Evolutionary conservation across 1,140 invertebrate genomes (phyloP).

Genomic region (Lucilia sericata): DNA sequence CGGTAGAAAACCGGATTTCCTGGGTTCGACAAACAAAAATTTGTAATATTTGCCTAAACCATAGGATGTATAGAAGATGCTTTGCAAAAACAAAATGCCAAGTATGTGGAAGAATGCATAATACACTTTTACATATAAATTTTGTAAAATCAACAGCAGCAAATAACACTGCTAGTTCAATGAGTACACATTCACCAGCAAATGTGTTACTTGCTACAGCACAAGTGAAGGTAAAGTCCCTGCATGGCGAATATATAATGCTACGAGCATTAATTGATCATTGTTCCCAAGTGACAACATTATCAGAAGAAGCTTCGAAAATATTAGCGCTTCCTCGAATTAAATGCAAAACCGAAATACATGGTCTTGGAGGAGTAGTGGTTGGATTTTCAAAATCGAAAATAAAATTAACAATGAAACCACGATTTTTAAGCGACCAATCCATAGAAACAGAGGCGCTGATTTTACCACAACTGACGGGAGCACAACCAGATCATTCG

Average conservation of each 20-base stretch:
- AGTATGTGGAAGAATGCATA: constrained; percentile 33
- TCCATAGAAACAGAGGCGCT: not conserved
- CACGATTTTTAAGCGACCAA: constrained; percentile 31
- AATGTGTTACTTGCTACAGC: constrained; percentile 44
- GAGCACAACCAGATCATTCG: not conserved
- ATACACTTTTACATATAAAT: constrained; percentile 39
- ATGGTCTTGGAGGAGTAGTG: too few relatives aligned
- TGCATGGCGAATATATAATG: constrained; percentile 20
- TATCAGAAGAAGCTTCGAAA: constrained; percentile 39
- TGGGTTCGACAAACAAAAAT: not conserved
- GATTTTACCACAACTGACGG: constrained; percentile 13
- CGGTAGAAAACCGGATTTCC: not conserved
- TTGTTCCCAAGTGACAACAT: not conserved
- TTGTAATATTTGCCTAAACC: not conserved
- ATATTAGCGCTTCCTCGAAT: constrained; percentile 24
- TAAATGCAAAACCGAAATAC: constrained; percentile 30
- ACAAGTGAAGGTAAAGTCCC: constrained; percentile 3
- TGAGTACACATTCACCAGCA: constrained; percentile 7
- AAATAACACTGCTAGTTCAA: not conserved
- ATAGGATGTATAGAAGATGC: too few relatives aligned
- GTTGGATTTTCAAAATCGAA: too few relatives aligned
- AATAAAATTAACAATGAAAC: constrained; percentile 20
- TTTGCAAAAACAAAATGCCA: too few relatives aligned
- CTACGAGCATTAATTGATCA: constrained; percentile 42
- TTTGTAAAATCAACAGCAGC: not conserved